Evolutionary conservation across 2,888 invertebrate genomes (phyloP).

Genomic region (Metellina segmentata): DNA sequence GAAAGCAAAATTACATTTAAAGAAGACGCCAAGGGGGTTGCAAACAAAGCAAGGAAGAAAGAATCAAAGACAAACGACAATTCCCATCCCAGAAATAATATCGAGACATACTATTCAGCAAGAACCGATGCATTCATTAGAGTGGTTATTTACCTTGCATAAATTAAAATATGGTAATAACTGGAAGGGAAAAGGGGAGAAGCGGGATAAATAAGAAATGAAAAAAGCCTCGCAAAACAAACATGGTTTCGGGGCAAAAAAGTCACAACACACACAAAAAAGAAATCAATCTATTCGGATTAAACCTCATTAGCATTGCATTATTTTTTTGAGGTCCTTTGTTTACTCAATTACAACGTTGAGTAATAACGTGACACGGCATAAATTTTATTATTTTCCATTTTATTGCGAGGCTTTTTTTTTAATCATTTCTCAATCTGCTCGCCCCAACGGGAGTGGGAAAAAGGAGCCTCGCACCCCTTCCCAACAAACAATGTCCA

Average conservation of each 20-base stretch:
- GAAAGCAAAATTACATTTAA: neutral
- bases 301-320: slow-evolving; percentile 73
- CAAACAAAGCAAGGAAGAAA: slow-evolving; percentile 12
- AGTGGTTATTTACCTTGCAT: slow-evolving; percentile 71
- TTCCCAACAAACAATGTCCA: slow-evolving; percentile 74
- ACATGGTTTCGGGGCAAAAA: slow-evolving; percentile 45
- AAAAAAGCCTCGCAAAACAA: slow-evolving; percentile 61
- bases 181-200: slow-evolving; percentile 14
- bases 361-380: slow-evolving; percentile 65
- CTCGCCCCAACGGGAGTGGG: slow-evolving; percentile 58
- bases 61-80: slow-evolving; percentile 62
- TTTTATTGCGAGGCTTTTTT: slow-evolving; percentile 47
- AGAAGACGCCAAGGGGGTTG: neutral
- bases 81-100: slow-evolving; percentile 49
- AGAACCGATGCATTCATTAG: slow-evolving; percentile 58
- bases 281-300: slow-evolving; percentile 69
- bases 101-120: slow-evolving; percentile 18
- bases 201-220: slow-evolving; percentile 24
- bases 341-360: slow-evolving; percentile 66
- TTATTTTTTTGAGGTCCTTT: slow-evolving; percentile 57
- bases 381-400: slow-evolving; percentile 64
- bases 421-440: slow-evolving; percentile 28
- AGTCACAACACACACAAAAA: slow-evolving; percentile 31
- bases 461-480: slow-evolving; percentile 33
- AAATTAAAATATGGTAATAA: slow-evolving; percentile 75